Base-by-base conservation (phyloP, 2,888 invertebrate genomes). In the Liposcelis brunnea region DNA sequence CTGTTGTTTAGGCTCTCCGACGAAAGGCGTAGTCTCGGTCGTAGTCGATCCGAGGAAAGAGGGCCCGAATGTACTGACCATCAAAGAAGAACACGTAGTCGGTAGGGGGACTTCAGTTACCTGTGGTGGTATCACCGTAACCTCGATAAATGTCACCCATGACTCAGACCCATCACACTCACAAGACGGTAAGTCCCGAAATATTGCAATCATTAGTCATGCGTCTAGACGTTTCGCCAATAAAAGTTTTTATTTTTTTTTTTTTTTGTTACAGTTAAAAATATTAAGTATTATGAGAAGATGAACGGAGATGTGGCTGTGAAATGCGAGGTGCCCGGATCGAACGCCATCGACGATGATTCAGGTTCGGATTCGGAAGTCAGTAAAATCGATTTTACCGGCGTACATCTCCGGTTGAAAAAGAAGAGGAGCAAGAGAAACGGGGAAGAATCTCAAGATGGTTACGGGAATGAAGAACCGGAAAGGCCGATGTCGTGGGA, bases 401-500 rank as follows among this genome's bases (percentile, higher is more conserved):
- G 75, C 61, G 77, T 77, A 12, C 76, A 75, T 58, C 67, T 77
- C 65, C 68, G 77, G 1, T 74, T 71, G 48, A 77, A 77, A 56
- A 75, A 75, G 59, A 71, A 71, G 38, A 65, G 71, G 3, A 72
- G 74, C 7, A 69, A 68, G 46, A 66, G 65, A 44, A 68, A 65
- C 8, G 65, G 64, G 2, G 66, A 66, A 46, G 59, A 57, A 44
- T 52, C 54, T 10, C 49, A 51, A 31, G 51, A 52, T 45, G 53
- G 53, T 8, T 49, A 56, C 49, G 52, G 56, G 45, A 38, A 18
- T 15, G 50, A 58, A 48, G 63, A 63, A 43, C 64, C 66, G n/a
- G 69, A 68, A 52, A 66, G 90, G 44, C 90, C 90, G 42, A 91
- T 91, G 90, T 89, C 87, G 6, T 90, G 90, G 90, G 90, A 90